A percentile compares a stretch with the other conserved stretches of the same genome.
Conservation (phyloP, 2,113 vertebrate genomes). For the Reinhardtius hippoglossoides region DNA sequence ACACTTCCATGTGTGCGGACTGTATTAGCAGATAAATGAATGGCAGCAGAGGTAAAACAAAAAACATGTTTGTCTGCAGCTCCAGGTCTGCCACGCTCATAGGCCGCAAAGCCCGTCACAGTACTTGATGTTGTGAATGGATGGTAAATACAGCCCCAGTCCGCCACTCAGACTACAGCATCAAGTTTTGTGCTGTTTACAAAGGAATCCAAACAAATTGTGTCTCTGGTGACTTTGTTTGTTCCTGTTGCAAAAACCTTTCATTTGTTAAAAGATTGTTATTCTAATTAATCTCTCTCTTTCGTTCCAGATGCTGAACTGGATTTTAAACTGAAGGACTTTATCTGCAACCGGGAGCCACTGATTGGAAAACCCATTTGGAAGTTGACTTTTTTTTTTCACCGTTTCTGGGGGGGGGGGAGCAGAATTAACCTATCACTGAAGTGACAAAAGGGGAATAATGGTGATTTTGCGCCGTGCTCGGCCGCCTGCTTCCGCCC, state of each 20-base stretch:
- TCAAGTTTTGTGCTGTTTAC: background rate
- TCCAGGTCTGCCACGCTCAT: background rate
- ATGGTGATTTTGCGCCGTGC: slow-evolving; percentile 99
- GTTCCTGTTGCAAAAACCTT: background rate
- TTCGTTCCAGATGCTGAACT: slow-evolving; percentile 90
- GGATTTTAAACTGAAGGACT: slow-evolving; percentile 86
- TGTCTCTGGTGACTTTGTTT: too few species aligned
- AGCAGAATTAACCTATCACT: slow-evolving; percentile 96
- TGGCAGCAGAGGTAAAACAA: background rate
- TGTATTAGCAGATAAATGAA: background rate
- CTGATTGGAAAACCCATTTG: slow-evolving; percentile 78
- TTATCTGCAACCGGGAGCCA: slow-evolving; percentile 83
- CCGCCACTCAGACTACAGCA: fast-evolving
- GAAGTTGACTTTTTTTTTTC: slow-evolving; percentile 79
- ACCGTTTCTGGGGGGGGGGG: slow-evolving; percentile 87
- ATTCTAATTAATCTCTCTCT: slow-evolving; percentile 10
- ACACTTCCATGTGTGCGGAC: background rate
- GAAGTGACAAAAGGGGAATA: slow-evolving; percentile 99
- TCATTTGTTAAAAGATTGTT: background rate
- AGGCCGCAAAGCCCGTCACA: slow-evolving; percentile 56
- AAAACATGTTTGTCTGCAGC: background rate
- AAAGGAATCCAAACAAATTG: too few species aligned
- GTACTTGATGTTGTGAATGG: slow-evolving; percentile 4
- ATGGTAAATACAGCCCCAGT: slow-evolving; percentile 7
- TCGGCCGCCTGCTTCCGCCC: slow-evolving; percentile 99